phyloP scores from a whole-genome alignment of 2,113 vertebrate genomes.

The Pampusana beccarii region DNA sequence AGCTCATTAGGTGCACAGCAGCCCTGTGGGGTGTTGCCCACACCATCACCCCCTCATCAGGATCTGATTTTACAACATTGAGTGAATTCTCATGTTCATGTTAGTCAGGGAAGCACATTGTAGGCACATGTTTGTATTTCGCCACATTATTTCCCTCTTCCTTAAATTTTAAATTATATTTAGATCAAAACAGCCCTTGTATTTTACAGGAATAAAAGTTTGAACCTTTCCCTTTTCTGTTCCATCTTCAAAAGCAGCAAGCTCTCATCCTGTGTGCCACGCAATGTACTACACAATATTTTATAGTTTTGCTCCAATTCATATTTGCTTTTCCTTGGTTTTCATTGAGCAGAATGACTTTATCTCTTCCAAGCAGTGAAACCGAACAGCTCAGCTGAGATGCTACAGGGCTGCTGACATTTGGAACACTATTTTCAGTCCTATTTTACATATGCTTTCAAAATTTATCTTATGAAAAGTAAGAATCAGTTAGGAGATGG shows the following conservation, averaged over 20 bases:
- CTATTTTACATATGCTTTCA: conserved; percentile 35
- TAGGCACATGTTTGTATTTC: background rate
- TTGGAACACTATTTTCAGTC: conserved; percentile 9
- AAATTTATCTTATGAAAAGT: conserved; percentile 31
- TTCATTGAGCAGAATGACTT: background rate
- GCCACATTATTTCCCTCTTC: background rate
- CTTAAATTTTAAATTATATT: background rate
- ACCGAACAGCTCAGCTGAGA: background rate
- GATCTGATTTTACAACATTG: background rate
- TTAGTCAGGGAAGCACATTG: background rate
- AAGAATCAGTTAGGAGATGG: background rate
- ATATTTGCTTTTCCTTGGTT: background rate
- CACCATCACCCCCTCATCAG: background rate
- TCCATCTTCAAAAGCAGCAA: background rate
- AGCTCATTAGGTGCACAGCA: background rate
- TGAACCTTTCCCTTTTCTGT: background rate
- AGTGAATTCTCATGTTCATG: background rate
- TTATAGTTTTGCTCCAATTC: background rate
- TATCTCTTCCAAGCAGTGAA: background rate
- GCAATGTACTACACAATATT: background rate
- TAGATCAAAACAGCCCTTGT: conserved; percentile 16
- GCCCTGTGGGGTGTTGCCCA: background rate
- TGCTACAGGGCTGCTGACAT: conserved; percentile 19
- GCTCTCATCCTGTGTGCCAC: background rate
- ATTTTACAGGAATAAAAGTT: conserved; percentile 16